Conservation (phyloP, 1,140 invertebrate genomes). For the Pseudobourletiella spinata region DNA sequence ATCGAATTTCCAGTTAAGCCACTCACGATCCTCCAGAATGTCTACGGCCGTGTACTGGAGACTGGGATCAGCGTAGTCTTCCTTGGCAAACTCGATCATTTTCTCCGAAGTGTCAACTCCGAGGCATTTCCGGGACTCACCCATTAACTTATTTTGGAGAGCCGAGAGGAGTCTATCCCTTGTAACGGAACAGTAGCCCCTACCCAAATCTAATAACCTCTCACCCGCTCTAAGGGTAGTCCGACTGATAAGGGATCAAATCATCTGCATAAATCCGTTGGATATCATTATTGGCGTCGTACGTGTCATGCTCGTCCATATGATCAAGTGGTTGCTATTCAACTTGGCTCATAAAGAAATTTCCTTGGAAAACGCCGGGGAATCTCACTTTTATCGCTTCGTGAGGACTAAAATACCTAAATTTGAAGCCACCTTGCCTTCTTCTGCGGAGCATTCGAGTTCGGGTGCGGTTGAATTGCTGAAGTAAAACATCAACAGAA, state of each 20-base stretch:
- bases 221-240: slow-evolving; percentile 21
- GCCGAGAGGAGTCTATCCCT: slow-evolving; percentile 25
- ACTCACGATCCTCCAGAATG: slow-evolving; percentile 23
- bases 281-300: slow-evolving; percentile 33
- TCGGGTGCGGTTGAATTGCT: too few species aligned
- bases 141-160: neutral
- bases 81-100: slow-evolving; percentile 33
- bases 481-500: too few species aligned
- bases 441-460: too few species aligned
- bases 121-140: neutral
- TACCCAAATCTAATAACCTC: slow-evolving; percentile 33
- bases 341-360: too few species aligned
- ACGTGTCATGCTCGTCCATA: slow-evolving; percentile 36
- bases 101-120: slow-evolving; percentile 32
- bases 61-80: slow-evolving; percentile 21
- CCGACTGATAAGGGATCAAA: slow-evolving; percentile 28
- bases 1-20: slow-evolving; percentile 30
- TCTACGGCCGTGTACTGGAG: slow-evolving; percentile 33
- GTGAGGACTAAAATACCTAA: too few species aligned
- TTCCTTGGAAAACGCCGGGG: too few species aligned
- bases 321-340: too few species aligned
- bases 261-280: slow-evolving; percentile 29
- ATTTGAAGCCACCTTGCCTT: too few species aligned
- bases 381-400: too few species aligned
- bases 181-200: slow-evolving; percentile 33